Evolutionary conservation across 2,888 invertebrate species (phyloP).

Genomic region (Tridacna gigas): DNA sequence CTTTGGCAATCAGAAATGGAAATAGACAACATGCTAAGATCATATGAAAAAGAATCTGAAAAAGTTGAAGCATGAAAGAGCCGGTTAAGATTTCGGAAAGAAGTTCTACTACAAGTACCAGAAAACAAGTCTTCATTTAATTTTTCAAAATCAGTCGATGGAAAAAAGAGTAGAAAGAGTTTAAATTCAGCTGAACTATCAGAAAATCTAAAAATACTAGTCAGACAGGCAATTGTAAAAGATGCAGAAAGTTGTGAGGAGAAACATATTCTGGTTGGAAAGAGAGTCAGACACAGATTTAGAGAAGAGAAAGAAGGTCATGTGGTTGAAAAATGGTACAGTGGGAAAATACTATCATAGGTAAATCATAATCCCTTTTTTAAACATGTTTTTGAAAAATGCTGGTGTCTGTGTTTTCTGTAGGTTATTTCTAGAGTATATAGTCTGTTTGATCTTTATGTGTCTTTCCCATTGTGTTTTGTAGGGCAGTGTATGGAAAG

Average conservation of each 20-base stretch:
- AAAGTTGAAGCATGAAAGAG: slow-evolving; percentile 24
- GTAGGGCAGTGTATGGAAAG: too few relatives aligned
- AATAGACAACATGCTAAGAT: slow-evolving; percentile 29
- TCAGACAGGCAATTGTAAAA: slow-evolving; percentile 22
- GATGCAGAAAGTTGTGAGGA: not conserved
- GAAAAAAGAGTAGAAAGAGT: slow-evolving; percentile 9
- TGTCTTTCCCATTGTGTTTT: too few relatives aligned
- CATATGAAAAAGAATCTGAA: slow-evolving; percentile 14
- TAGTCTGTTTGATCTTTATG: too few relatives aligned
- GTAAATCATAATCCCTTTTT: too few relatives aligned
- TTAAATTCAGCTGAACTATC: slow-evolving; percentile 4
- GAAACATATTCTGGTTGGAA: slow-evolving; percentile 27
- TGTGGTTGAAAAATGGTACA: slow-evolving; percentile 1
- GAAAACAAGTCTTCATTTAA: slow-evolving; percentile 30
- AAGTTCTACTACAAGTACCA: slow-evolving; percentile 23
- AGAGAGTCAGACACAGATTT: slow-evolving; percentile 20
- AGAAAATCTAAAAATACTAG: slow-evolving; percentile 14
- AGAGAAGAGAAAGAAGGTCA: slow-evolving; percentile 2
- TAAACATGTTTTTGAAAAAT: too few relatives aligned
- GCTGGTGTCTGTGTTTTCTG: too few relatives aligned
- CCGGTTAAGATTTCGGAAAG: slow-evolving; percentile 30
- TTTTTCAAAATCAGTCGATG: slow-evolving; percentile 16
- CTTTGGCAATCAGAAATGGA: slow-evolving; percentile 24
- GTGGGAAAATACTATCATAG: slow-evolving; percentile 4
- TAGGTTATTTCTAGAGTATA: too few relatives aligned